These are phyloP conservation scores for Hipparchia sbordonii DNA, from an alignment of 2,888 invertebrate species.

Conservation along the genomic window DNA sequence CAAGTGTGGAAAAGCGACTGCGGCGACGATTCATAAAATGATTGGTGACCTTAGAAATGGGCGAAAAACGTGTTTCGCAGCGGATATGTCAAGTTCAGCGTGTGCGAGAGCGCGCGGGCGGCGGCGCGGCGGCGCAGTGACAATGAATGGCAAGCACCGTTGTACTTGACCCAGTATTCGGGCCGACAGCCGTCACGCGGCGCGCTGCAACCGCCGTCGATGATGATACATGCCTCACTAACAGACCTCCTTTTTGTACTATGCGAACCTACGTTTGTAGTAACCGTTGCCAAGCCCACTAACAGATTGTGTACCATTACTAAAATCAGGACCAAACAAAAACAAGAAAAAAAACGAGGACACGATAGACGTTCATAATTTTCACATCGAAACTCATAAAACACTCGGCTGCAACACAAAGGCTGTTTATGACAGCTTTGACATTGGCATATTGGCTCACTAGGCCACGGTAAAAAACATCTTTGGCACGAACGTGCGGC, in stretches of 20 bases:
- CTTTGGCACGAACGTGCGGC: slow-evolving; percentile 60
- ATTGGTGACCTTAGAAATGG: slow-evolving; percentile 57
- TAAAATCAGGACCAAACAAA: slow-evolving; percentile 1
- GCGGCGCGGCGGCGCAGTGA: slow-evolving; percentile 55
- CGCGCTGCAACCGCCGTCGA: slow-evolving; percentile 47
- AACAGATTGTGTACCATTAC: not conserved
- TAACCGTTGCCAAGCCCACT: not conserved
- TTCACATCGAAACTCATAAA: slow-evolving; percentile 40
- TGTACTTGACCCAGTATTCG: slow-evolving; percentile 81
- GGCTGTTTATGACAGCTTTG: slow-evolving; percentile 62
- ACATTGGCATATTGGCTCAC: slow-evolving; percentile 78
- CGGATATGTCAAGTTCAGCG: slow-evolving; percentile 78
- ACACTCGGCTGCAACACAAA: slow-evolving; percentile 40
- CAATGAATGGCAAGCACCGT: slow-evolving; percentile 82
- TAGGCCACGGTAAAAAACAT: slow-evolving; percentile 50
- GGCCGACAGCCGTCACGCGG: slow-evolving; percentile 58
- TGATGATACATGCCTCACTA: slow-evolving; percentile 32
- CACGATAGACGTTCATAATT: slow-evolving; percentile 32
- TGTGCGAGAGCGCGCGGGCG: slow-evolving; percentile 64
- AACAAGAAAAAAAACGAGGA: slow-evolving; percentile 11
- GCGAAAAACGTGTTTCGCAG: slow-evolving; percentile 66
- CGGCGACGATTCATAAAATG: slow-evolving; percentile 34
- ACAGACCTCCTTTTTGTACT: slow-evolving; percentile 15
- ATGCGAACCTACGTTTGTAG: not conserved
- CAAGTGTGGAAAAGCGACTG: slow-evolving; percentile 35